Base-by-base conservation (phyloP, 2,797 vertebrate species). In the Pangasius macronema region DNA sequence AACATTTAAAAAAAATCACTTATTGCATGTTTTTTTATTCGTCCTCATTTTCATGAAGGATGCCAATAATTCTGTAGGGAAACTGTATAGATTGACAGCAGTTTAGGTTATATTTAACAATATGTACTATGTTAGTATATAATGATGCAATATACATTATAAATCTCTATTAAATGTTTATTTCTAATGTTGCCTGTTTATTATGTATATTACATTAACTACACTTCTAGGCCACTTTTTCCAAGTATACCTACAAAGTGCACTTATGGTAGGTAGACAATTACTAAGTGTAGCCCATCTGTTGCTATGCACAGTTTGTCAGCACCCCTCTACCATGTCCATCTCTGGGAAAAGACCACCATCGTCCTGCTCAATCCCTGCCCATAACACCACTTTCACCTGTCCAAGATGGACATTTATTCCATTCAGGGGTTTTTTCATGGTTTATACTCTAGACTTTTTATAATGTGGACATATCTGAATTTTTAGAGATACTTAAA, bases 371-470 rank as follows among this genome's bases (percentile, higher is more conserved):
- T 79, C 61, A 87, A 67, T 75, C 87, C 27, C 67, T 59, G 16
- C 51, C 87, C 10, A 36, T 81, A 81, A 75, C 67, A 59, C n/a
- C 27, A 3, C 51, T 89, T 86, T 86, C 82, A 77, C 75, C 75
- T 80, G 63, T 85, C 55, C 83, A 87, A 18, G 65, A 86, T 63
- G 33, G 55, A 3, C 20, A 20, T 79, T n/a, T n/a, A n/a, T n/a
- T n/a, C n/a, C n/a, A n/a, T n/a, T n/a, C n/a, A n/a, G n/a, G n/a
- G n/a, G n/a, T n/a, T n/a, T n/a, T n/a, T n/a, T n/a, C n/a, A n/a
- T n/a, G n/a, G n/a, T n/a, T n/a, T n/a, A n/a, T n/a, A n/a, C n/a
- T n/a, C n/a, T n/a, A n/a, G n/a, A n/a, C n/a, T n/a, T n/a, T n/a
- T n/a, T n/a, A n/a, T n/a, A n/a, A n/a, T n/a, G n/a, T n/a, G n/a